Conservation (phyloP, 2,797 vertebrate genomes). For the Erithacus rubecula region DNA sequence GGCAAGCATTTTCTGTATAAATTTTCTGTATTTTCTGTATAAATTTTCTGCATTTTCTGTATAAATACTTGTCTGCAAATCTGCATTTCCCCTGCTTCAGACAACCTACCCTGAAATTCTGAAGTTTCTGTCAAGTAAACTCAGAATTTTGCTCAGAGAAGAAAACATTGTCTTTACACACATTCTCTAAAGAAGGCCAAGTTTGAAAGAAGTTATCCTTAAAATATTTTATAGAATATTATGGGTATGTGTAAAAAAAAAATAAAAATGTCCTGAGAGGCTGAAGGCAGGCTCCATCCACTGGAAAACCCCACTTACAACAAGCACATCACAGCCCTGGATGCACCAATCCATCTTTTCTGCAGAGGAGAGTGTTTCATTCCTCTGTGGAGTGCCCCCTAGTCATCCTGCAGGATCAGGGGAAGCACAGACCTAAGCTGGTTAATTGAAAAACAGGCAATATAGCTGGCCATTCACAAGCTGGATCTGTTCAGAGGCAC, state of each 20-base stretch:
- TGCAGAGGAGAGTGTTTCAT: fast-evolving
- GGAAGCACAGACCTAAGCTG: not conserved
- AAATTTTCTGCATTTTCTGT: slow-evolving; percentile 2
- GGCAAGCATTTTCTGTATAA: not conserved
- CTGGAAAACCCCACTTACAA: not conserved
- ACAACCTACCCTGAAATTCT: not conserved
- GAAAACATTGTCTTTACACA: not conserved
- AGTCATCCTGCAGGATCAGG: not conserved
- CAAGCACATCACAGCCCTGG: not conserved
- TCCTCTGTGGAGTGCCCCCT: not conserved
- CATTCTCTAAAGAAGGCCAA: not conserved
- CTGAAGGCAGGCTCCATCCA: not conserved
- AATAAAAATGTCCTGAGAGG: not conserved
- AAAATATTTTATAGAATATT: not conserved
- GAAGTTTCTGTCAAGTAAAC: not conserved
- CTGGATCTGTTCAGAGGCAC: slow-evolving; percentile 49
- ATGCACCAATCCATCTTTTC: not conserved
- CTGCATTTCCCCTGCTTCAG: not conserved
- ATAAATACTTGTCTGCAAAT: not conserved
- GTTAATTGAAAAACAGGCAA: slow-evolving; percentile 47
- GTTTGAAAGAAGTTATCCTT: not conserved
- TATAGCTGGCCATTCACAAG: slow-evolving; percentile 50
- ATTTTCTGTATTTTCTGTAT: too few species aligned
- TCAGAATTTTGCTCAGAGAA: not conserved
- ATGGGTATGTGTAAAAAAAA: not conserved